A percentile compares a stretch with the other conserved stretches of the same genome.
Conservation (phyloP, 2,888 invertebrate species). For the Homarus gammarus region DNA sequence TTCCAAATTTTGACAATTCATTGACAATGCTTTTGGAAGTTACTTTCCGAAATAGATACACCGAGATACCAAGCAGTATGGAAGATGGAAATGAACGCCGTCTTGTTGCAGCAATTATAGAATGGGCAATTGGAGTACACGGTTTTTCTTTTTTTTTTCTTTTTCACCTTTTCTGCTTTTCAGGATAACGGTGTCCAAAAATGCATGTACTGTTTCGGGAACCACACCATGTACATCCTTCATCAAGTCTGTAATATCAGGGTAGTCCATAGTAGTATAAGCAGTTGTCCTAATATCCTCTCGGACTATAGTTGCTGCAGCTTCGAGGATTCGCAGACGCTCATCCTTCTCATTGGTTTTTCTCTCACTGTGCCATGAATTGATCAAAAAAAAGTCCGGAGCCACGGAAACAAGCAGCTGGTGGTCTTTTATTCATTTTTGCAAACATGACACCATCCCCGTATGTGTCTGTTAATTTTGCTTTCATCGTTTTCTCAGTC, state of each 20-base stretch:
- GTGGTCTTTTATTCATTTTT: not conserved
- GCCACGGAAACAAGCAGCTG: not conserved
- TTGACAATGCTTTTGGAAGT: not conserved
- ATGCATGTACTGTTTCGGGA: not conserved
- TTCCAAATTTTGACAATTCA: constrained; percentile 2
- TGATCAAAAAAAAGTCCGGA: not conserved
- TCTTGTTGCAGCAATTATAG: not conserved
- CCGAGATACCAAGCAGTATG: not conserved
- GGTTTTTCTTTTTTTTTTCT: not conserved
- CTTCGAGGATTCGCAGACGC: not conserved
- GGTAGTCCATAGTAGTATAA: not conserved
- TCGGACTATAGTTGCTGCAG: constrained; percentile 22
- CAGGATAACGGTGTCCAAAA: not conserved
- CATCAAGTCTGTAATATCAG: too few relatives aligned
- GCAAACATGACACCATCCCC: not conserved
- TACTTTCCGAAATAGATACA: not conserved
- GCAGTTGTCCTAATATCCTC: constrained; percentile 6
- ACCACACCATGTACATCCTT: not conserved
- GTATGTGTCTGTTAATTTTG: not conserved
- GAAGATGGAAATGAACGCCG: not conserved
- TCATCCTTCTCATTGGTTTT: not conserved
- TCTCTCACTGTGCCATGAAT: not conserved
- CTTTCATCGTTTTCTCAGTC: not conserved
- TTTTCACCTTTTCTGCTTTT: not conserved
- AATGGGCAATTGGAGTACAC: constrained; percentile 1